A percentile compares a stretch with the other conserved stretches of the same genome.
Evolutionary conservation across 2,888 invertebrate genomes (phyloP).

Genomic region (Synergus itoensis): DNA sequence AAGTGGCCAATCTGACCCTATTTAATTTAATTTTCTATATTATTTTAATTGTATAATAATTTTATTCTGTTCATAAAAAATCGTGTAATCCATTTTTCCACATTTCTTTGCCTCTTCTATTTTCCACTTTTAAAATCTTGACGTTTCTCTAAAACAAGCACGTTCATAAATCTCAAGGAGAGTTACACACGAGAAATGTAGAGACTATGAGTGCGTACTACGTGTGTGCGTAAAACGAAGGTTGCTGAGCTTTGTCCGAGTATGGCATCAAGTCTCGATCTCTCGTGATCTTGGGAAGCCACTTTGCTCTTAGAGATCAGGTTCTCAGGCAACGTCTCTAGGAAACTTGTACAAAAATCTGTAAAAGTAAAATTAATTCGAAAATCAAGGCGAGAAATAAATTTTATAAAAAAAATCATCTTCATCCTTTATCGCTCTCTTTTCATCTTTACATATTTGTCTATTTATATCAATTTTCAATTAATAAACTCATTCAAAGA

Average conservation of each 20-base stretch:
- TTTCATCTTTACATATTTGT: not conserved
- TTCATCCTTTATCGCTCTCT: not conserved
- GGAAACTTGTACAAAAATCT: not conserved
- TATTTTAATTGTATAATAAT: too few species aligned
- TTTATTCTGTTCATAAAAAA: not conserved
- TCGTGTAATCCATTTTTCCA: not conserved
- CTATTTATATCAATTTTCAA: not conserved
- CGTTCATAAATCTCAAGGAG: slow-evolving; percentile 29
- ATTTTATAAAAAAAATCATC: not conserved
- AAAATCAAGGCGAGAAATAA: not conserved
- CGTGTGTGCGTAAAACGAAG: slow-evolving; percentile 26
- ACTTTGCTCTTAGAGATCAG: slow-evolving; percentile 17
- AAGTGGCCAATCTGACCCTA: too few species aligned
- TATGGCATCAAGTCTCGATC: slow-evolving; percentile 14
- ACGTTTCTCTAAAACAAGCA: slow-evolving; percentile 3
- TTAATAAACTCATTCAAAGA: not conserved
- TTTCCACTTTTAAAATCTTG: not conserved
- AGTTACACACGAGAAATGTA: slow-evolving; percentile 15
- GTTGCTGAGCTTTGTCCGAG: slow-evolving; percentile 25
- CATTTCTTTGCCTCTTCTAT: not conserved
- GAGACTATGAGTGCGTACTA: slow-evolving; percentile 4
- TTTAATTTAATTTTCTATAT: not conserved
- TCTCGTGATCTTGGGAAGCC: slow-evolving; percentile 12
- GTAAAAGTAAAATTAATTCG: not conserved
- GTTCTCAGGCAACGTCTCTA: not conserved